Evolutionary conservation across 2,113 vertebrate genomes (phyloP).

Genomic region (Percopsis transmontana): DNA sequence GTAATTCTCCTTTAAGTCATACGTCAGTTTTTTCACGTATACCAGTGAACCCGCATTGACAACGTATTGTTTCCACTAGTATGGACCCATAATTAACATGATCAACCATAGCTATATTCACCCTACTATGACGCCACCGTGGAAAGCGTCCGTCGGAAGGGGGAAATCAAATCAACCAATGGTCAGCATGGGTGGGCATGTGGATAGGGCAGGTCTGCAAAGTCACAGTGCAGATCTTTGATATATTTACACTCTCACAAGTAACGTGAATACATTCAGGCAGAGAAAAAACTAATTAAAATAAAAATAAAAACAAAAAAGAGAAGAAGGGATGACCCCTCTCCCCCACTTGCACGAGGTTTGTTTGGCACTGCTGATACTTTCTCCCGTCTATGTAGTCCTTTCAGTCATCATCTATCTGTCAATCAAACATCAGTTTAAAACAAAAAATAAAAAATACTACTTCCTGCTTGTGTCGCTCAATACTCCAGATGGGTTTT

Average conservation of each 20-base stretch:
- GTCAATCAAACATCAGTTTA: not conserved
- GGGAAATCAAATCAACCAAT: slow-evolving; percentile 3
- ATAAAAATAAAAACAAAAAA: slow-evolving; percentile 4
- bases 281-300: slow-evolving; percentile 16
- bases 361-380: slow-evolving; percentile 77
- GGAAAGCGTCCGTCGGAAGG: too few relatives aligned
- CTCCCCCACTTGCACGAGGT: slow-evolving; percentile 66
- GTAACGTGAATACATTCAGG: slow-evolving; percentile 79
- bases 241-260: slow-evolving; percentile 72
- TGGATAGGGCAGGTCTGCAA: slow-evolving; percentile 37
- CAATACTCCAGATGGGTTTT: too few relatives aligned
- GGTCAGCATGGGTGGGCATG: not conserved
- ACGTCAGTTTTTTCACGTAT: too few relatives aligned
- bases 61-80: too few relatives aligned
- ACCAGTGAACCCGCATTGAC: too few relatives aligned
- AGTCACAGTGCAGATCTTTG: slow-evolving; percentile 67
- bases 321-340: slow-evolving; percentile 43
- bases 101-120: too few relatives aligned
- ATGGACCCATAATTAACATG: too few relatives aligned
- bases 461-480: slow-evolving; percentile 20
- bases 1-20: too few relatives aligned
- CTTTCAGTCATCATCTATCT: slow-evolving; percentile 9
- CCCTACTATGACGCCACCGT: too few relatives aligned
- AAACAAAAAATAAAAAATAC: too few relatives aligned
- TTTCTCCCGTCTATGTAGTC: slow-evolving; percentile 21